Base-by-base conservation (phyloP, 92 coral and sea anemone genomes). In the Nematostella vectensis region DNA sequence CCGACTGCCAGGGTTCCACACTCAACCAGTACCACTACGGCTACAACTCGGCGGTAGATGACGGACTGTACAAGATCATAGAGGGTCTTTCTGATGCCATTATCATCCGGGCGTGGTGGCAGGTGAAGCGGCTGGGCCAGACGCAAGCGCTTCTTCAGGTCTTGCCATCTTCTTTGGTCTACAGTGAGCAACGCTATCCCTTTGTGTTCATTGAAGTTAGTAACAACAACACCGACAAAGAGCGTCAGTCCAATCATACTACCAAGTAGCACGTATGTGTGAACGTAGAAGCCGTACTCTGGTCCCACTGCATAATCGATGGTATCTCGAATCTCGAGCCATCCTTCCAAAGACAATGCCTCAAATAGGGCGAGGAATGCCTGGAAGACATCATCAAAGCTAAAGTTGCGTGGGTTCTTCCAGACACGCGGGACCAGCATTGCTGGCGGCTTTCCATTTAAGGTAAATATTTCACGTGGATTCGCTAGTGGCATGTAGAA, bases 91-190 rank as follows among this genome's bases (percentile, higher is more conserved):
- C 83, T 76, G 2, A 86, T 58, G 3, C 96, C 93, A 16, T 75
- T 84, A 26, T 66, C 83, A 37, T 87, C 95, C 1, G 99, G 99
- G 43, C 99, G 79, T 18, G 86, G 91, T 1, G 99, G 96, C 40
- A 93, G 72, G 60, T 93, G 99, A 17, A 93, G 83, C 15, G 99
- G 99, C 45, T 93, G 99, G 18, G 99, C 93, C 15, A 93, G 82
- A 29, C 81, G 72, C 8, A 93, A 83, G 3, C 99, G 74, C 48
- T 93, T 93, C 71, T 83, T 93, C 27, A 93, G 67, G 38, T 93
- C 99, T 59, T 93, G 96, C 99, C 99, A 93, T 29, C 99, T 65
- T 21, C 99, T 73, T 68, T 93, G 99, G 48, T 93, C 99, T 18
- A 93, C 99, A 0, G 99, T 93, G 29, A 93, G 81, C 47, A 93